These are phyloP conservation scores for Hermaeophaga mercurialis DNA, from an alignment of 2,888 invertebrate genomes.

Conservation along the genomic window DNA sequence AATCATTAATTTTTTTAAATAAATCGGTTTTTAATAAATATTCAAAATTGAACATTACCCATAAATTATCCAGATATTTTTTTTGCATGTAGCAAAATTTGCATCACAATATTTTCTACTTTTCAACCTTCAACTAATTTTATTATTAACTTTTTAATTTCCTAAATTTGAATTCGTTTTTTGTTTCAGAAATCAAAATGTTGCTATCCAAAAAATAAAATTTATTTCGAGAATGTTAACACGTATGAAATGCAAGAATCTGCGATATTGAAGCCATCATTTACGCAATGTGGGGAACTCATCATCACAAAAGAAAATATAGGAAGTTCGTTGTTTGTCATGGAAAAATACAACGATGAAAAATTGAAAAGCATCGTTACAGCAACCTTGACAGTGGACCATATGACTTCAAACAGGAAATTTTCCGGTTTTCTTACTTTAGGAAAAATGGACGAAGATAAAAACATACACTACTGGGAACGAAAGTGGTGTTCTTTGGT, in stretches of 20 bases:
- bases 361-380: conserved; percentile 23
- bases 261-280: conserved; percentile 38
- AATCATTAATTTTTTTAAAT: too few relatives aligned
- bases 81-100: background rate
- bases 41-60: too few relatives aligned
- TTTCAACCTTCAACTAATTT: background rate
- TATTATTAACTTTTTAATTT: too few relatives aligned
- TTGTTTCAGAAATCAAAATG: conserved; percentile 26
- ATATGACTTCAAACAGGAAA: conserved; percentile 33
- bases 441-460: conserved; percentile 52
- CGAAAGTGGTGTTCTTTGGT: conserved; percentile 62
- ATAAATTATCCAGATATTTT: too few relatives aligned
- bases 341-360: background rate
- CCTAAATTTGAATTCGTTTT: too few relatives aligned
- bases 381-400: conserved; percentile 30
- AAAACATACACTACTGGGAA: conserved; percentile 59
- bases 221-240: conserved; percentile 42
- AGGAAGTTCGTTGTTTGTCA: conserved; percentile 11
- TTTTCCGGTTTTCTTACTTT: conserved; percentile 60
- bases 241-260: conserved; percentile 39
- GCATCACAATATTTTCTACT: background rate
- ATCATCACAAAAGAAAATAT: conserved; percentile 34
- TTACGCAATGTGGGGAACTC: conserved; percentile 35
- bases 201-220: conserved; percentile 33
- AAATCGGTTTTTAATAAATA: too few relatives aligned